Evolutionary conservation across 2,113 vertebrate species (phyloP), one percentile per base, ranked within the genome.

Genomic region (Carettochelys insculpta): DNA sequence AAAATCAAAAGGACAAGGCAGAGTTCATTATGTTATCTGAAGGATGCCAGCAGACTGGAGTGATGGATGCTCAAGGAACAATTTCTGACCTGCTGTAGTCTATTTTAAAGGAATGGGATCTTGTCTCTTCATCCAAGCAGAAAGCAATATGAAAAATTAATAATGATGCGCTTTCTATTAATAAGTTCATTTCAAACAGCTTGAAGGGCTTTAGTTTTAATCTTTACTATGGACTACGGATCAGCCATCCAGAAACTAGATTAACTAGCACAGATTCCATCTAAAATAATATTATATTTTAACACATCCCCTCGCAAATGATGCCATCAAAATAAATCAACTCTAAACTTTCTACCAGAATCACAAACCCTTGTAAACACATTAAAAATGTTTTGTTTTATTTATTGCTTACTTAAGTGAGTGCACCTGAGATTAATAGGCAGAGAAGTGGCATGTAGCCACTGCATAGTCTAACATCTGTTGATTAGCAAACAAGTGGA

Each of bases 11-110:
- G 41, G 77, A 89, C 65, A 71, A 81, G 68, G 3, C 41, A 43
- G 58, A 87, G 13, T n/a, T 47, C 8, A 8, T 53, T 34, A 4
- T 80, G 17, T 43, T 86, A 56, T 79, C 41, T 88, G 50, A 61
- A 58, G 88, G 82, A 85, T 82, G 19, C 77, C 85, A 58, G 56
- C 83, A 14, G 16, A 58, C 12, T 87, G 50, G 56, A 86, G 85
- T n/a, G 86, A 53, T 50, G 92, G 65, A 58, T 96, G 77, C 34
- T 82, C 80, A 34, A 83, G 38, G 34, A 87, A 89, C 34, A 20
- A 25, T 68, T 90, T 92, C 58, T n/a, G 24, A 50, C 41, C 10
- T 41, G 71, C 38, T 79, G 17, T 25, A 77, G 27, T 12, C 68
- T 73, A 16, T 51, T 38, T 88, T 47, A 24, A 0, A 86, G 38